These are phyloP conservation scores for Metellina segmentata DNA, from an alignment of 2,888 invertebrate species.

Conservation along the genomic window DNA sequence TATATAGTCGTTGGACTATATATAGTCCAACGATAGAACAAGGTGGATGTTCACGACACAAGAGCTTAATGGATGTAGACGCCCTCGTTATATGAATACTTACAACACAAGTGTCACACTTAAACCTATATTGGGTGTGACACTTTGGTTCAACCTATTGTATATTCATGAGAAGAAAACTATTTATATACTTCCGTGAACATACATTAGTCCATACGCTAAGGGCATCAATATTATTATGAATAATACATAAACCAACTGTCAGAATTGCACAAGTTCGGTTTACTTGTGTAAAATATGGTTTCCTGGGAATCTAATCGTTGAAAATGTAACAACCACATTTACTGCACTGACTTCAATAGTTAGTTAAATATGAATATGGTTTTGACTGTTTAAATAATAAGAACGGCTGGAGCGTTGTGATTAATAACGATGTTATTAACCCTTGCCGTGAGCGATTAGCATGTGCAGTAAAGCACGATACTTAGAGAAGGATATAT, in stretches of 20 bases:
- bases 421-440: too few species aligned
- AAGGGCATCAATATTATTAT: background rate
- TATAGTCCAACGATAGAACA: background rate
- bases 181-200: background rate
- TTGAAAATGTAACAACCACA: too few species aligned
- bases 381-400: too few species aligned
- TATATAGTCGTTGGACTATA: too few species aligned
- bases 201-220: background rate
- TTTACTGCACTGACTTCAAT: too few species aligned
- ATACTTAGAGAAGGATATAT: too few species aligned
- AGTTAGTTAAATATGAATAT: too few species aligned
- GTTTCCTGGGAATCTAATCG: too few species aligned
- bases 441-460: too few species aligned
- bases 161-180: slow-evolving; percentile 1
- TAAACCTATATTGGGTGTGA: background rate
- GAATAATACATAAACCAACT: background rate
- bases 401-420: too few species aligned
- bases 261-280: background rate
- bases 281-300: background rate
- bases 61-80: background rate
- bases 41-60: background rate
- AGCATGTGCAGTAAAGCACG: too few species aligned
- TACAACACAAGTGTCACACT: background rate
- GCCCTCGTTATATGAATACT: background rate
- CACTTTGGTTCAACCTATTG: background rate